These are phyloP conservation scores for Laticauda laticaudata DNA, from an alignment of 2,113 vertebrate genomes.

Conservation along the genomic window DNA sequence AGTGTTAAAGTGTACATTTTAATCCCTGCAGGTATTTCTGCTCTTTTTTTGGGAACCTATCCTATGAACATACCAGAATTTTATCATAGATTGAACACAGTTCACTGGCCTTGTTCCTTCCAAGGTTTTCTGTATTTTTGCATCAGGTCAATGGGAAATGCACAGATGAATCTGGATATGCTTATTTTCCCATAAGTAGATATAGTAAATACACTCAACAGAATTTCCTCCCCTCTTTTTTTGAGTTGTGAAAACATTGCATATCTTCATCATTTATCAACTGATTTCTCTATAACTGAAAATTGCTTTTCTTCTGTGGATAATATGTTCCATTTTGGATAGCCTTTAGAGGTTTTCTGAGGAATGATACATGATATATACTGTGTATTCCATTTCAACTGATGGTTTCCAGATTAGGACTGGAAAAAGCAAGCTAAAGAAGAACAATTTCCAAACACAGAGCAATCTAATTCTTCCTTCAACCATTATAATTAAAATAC, in stretches of 20 bases:
- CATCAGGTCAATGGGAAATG: neutral
- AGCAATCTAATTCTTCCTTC: neutral
- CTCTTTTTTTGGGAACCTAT: neutral
- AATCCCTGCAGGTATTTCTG: neutral
- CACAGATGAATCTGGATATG: neutral
- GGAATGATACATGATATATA: neutral
- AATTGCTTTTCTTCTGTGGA: fast-evolving
- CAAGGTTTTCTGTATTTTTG: neutral
- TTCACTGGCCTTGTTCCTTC: neutral
- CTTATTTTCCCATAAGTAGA: neutral
- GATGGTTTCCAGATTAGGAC: neutral
- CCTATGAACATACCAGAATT: neutral
- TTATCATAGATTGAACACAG: neutral
- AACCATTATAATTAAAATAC: slow-evolving; percentile 8
- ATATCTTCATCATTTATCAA: fast-evolving
- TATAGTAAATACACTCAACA: neutral
- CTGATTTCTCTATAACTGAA: neutral
- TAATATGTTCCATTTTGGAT: neutral
- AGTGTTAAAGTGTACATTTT: neutral
- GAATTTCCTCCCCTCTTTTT: neutral
- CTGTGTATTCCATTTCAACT: neutral
- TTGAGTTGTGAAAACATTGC: neutral
- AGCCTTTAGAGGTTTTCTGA: neutral
- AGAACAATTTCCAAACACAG: neutral
- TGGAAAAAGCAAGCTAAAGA: neutral